Evolutionary conservation across 2,888 invertebrate genomes (phyloP), one percentile per base, ranked within the genome.

Genomic region (Agrotis segetum): DNA sequence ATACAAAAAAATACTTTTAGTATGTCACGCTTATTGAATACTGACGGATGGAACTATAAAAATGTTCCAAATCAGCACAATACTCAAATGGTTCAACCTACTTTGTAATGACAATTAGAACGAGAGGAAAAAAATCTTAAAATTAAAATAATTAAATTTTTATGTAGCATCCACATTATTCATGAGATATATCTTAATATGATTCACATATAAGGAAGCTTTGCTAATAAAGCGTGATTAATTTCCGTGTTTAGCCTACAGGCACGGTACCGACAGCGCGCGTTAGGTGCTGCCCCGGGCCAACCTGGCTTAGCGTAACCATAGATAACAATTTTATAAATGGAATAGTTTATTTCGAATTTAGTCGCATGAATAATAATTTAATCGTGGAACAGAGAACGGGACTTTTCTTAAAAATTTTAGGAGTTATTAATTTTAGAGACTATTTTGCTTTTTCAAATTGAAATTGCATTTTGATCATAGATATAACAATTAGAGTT

Each of bases 141-240:
- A 81, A 77, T 77, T 77, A 70, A 71, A 81, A 74, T 74, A 65
- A 81, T 70, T 83, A 83, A 52, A 44, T 83, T 81, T 77, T 67
- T 68, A 77, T 72, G 24, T 64, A 72, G 14, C 71, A 55, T 82
- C 65, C 79, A 82, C 62, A 77, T 82, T 74, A 84, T 84, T 77
- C 68, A 75, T 64, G 69, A 79, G 77, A 86, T 74, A 74, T 81
- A 81, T 84, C 78, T 82, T 79, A 80, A 77, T 74, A 76, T 73
- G 74, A 74, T 80, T 78, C 80, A 70, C 85, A 79, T 88, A 87
- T 87, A 88, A 88, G 89, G 90, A 89, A 90, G 87, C 87, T 85
- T 84, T 87, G 84, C 88, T 91, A 90, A 91, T 91, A 88, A 81
- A 86, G 85, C 88, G 86, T 90, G 90, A 92, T 91, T 91, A 90